Conservation (phyloP, 2,113 vertebrate genomes). For the Pelvicachromis taeniatus region DNA sequence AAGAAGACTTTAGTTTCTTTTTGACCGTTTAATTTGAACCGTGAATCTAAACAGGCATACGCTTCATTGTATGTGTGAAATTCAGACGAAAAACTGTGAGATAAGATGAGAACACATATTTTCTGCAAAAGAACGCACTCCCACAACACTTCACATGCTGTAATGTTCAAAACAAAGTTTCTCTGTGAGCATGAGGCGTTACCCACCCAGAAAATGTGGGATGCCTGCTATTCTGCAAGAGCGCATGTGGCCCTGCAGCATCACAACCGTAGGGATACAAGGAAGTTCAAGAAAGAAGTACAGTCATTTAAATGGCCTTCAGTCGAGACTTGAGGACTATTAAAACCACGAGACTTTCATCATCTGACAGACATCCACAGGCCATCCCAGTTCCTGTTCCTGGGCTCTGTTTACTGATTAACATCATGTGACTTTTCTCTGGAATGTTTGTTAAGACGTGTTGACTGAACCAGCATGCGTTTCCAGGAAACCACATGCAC, state of each 20-base stretch:
- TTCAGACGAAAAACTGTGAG: neutral
- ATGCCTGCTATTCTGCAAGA: neutral
- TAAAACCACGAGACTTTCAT: slow-evolving; percentile 24
- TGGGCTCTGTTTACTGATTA: neutral
- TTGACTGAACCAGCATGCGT: neutral
- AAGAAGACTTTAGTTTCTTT: neutral
- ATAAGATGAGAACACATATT: neutral
- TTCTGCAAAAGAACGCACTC: neutral
- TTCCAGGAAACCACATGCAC: slow-evolving; percentile 10
- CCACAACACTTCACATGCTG: neutral
- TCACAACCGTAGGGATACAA: neutral
- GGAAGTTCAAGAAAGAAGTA: neutral
- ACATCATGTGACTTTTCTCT: slow-evolving; percentile 16
- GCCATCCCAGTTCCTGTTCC: slow-evolving; percentile 20
- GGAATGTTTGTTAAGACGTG: slow-evolving; percentile 31
- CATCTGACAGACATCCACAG: slow-evolving; percentile 6
- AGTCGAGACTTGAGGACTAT: neutral
- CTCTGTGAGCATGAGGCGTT: neutral
- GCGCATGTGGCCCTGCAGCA: neutral
- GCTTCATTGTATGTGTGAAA: neutral
- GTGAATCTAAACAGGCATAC: neutral
- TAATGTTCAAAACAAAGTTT: neutral
- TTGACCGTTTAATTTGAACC: neutral
- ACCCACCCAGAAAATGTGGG: neutral
- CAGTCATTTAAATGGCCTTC: neutral